Percentiles rank a stretch among this genome's conserved stretches.
Conservation (phyloP, 1,140 invertebrate genomes). For the Diorhabda sublineata region DNA sequence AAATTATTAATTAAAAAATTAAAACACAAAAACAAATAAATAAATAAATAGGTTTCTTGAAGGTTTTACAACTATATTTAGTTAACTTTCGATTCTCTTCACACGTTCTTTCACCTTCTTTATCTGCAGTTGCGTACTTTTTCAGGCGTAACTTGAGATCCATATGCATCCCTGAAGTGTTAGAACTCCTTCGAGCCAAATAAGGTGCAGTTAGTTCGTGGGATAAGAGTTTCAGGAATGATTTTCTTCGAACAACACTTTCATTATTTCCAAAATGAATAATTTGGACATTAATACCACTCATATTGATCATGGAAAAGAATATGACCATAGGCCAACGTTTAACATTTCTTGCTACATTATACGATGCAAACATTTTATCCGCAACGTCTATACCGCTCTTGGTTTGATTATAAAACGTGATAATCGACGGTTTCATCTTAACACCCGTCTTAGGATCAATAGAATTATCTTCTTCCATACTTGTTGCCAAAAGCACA, state of each 20-base stretch:
- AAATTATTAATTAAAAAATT: too few relatives aligned
- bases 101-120: neutral
- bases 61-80: neutral
- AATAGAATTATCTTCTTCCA: conserved; percentile 30
- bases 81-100: neutral
- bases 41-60: neutral
- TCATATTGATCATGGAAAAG: conserved; percentile 21
- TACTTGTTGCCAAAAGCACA: conserved; percentile 32
- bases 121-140: neutral
- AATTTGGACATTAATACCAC: conserved; percentile 11
- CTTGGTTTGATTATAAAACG: conserved; percentile 21
- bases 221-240: conserved; percentile 19
- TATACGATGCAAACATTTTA: conserved; percentile 16
- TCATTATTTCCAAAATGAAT: conserved; percentile 23
- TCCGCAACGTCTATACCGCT: conserved; percentile 18
- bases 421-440: conserved; percentile 16
- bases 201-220: conserved; percentile 15
- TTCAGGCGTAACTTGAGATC: too few relatives aligned
- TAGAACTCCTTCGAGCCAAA: conserved; percentile 19
- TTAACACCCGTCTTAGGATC: conserved; percentile 12
- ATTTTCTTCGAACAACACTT: conserved; percentile 13
- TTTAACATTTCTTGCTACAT: conserved; percentile 14
- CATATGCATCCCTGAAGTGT: conserved; percentile 16
- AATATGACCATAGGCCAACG: conserved; percentile 4
- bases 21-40: neutral